These are phyloP conservation scores for Barnardius zonarius DNA, from an alignment of 2,113 vertebrate genomes.

Conservation along the genomic window DNA sequence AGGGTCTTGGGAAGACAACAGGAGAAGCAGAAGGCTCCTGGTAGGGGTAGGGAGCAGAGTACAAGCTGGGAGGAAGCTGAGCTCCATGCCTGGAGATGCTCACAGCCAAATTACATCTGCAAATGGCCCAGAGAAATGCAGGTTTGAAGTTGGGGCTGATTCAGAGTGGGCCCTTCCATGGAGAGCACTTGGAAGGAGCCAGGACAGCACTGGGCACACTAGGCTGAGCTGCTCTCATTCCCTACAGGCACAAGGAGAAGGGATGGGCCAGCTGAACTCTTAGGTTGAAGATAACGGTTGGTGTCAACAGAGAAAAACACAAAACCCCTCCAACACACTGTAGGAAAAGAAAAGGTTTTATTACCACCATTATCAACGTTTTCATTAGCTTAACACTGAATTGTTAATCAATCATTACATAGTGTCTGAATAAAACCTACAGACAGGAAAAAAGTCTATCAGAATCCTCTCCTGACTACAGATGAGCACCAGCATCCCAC, in stretches of 20 bases:
- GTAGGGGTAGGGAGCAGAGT: not conserved
- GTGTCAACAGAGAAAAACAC: not conserved
- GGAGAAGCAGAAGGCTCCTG: not conserved
- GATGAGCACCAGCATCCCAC: not conserved
- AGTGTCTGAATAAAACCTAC: conserved; percentile 78
- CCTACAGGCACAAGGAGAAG: not conserved
- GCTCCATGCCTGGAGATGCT: not conserved
- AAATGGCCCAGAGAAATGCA: not conserved
- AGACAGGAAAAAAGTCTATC: conserved; percentile 72
- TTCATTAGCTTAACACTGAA: conserved; percentile 79
- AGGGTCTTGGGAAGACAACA: not conserved
- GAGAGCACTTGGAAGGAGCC: not conserved
- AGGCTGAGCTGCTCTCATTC: not conserved
- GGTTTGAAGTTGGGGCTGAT: not conserved
- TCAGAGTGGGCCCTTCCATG: not conserved
- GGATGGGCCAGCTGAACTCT: not conserved
- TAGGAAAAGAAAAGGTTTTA: conserved; percentile 61
- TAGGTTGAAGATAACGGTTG: rapidly evolving
- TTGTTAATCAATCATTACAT: conserved; percentile 80
- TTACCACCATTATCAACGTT: conserved; percentile 70
- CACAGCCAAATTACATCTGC: not conserved
- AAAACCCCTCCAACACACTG: not conserved
- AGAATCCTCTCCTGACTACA: conserved; percentile 45
- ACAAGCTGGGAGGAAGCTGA: not conserved
- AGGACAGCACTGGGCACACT: too few species aligned